These are phyloP conservation scores for Apolygus lucorum DNA, from an alignment of 1,140 invertebrate genomes.

Conservation along the genomic window DNA sequence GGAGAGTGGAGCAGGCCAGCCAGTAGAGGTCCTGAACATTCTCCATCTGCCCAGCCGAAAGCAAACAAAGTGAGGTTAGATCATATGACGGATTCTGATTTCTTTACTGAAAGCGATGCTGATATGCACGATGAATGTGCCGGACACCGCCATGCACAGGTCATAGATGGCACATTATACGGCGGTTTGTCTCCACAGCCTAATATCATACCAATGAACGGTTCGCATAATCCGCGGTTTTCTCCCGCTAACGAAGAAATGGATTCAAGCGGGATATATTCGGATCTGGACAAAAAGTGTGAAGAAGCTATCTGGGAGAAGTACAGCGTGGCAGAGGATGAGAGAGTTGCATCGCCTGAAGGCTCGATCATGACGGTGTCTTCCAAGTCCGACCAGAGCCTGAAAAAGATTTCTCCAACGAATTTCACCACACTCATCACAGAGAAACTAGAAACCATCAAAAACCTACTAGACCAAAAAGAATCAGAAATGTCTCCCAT, in stretches of 20 bases:
- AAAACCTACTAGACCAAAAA: conserved; percentile 29
- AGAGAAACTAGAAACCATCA: conserved; percentile 37
- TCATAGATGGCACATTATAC: conserved; percentile 75
- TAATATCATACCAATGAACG: conserved; percentile 22
- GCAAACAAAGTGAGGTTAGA: conserved; percentile 41
- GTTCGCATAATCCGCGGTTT: conserved; percentile 41
- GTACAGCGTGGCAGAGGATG: conserved; percentile 34
- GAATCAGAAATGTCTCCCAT: conserved; percentile 37
- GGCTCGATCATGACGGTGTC: conserved; percentile 32
- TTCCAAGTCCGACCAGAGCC: conserved; percentile 36
- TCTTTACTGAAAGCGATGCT: conserved; percentile 78
- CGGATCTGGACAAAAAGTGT: conserved; percentile 61
- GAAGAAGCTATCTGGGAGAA: conserved; percentile 26
- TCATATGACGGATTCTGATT: conserved; percentile 81
- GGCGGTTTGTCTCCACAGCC: conserved; percentile 41
- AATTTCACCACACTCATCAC: conserved; percentile 28
- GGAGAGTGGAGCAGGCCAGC: conserved; percentile 65
- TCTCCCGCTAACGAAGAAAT: conserved; percentile 54
- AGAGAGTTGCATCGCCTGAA: conserved; percentile 28
- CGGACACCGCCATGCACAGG: conserved; percentile 61
- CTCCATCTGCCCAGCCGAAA: conserved; percentile 30
- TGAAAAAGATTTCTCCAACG: conserved; percentile 36
- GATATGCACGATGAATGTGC: conserved; percentile 59
- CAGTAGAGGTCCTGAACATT: conserved; percentile 42
- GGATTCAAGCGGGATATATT: conserved; percentile 79